A percentile compares a stretch with the other conserved stretches of the same genome.
Conservation (phyloP, 2,797 vertebrate species). For the Channallabes apus region DNA sequence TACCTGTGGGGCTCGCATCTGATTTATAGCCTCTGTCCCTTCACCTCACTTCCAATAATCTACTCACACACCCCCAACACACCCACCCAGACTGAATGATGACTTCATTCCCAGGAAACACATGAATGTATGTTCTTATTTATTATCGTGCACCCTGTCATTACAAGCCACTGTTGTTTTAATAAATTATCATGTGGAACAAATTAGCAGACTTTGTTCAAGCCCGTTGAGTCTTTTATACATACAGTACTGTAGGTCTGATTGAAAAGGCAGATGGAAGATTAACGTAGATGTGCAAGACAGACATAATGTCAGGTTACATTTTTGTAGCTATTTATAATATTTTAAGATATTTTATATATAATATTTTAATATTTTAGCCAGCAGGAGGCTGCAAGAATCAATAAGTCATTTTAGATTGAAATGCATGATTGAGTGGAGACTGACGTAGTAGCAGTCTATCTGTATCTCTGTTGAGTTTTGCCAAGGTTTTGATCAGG, state of each 20-base stretch:
- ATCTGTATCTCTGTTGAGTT: slow-evolving; percentile 43
- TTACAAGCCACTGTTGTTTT: slow-evolving; percentile 40
- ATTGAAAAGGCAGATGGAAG: neutral
- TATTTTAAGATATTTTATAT: slow-evolving; percentile 4
- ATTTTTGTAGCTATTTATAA: neutral
- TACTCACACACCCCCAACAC: slow-evolving; percentile 38
- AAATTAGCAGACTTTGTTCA: neutral
- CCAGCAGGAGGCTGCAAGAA: neutral
- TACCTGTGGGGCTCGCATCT: slow-evolving; percentile 62
- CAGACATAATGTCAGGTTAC: neutral
- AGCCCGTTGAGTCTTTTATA: neutral
- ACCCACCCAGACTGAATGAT: slow-evolving; percentile 49
- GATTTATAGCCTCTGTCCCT: slow-evolving; percentile 68
- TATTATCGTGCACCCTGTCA: slow-evolving; percentile 27
- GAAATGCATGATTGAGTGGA: slow-evolving; percentile 24
- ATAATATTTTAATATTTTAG: slow-evolving; percentile 9
- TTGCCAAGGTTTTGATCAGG: slow-evolving; percentile 39
- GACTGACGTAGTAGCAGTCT: slow-evolving; percentile 13
- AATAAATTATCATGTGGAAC: slow-evolving; percentile 5
- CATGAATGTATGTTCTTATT: slow-evolving; percentile 33
- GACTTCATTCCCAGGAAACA: slow-evolving; percentile 61
- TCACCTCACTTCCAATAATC: slow-evolving; percentile 39
- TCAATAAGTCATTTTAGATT: slow-evolving; percentile 19
- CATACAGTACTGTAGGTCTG: neutral
- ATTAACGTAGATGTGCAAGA: neutral